phyloP scores from a whole-genome alignment of 2,888 invertebrate genomes.

The Agonopterix heracliana region DNA sequence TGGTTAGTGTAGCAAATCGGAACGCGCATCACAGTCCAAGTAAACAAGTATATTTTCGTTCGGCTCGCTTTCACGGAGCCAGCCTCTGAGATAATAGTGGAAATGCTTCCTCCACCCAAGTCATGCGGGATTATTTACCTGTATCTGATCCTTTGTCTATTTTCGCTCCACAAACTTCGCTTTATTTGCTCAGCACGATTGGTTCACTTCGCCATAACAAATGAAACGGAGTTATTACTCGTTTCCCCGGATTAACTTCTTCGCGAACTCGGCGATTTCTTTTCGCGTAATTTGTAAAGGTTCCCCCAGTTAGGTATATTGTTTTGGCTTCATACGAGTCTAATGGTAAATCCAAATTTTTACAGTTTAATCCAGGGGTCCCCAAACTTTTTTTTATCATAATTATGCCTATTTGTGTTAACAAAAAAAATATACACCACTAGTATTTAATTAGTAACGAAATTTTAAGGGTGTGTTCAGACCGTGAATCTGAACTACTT shows the following conservation, averaged over 20 bases:
- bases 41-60: conserved; percentile 37
- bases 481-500: too few relatives aligned
- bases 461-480: too few relatives aligned
- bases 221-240: conserved; percentile 63
- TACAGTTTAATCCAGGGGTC: too few relatives aligned
- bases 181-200: conserved; percentile 67
- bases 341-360: too few relatives aligned
- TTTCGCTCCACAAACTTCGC: conserved; percentile 63
- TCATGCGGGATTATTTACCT: conserved; percentile 55
- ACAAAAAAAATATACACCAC: too few relatives aligned
- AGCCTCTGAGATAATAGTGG: conserved; percentile 43
- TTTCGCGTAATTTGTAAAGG: conserved; percentile 11
- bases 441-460: too few relatives aligned
- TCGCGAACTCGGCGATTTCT: conserved; percentile 29
- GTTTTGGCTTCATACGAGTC: not conserved
- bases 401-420: too few relatives aligned
- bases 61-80: conserved; percentile 34
- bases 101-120: conserved; percentile 50
- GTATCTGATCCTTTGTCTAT: conserved; percentile 70
- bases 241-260: conserved; percentile 53
- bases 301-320: conserved; percentile 2
- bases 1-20: not conserved
- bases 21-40: conserved; percentile 2
- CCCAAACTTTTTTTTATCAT: too few relatives aligned
- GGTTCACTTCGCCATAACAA: conserved; percentile 63